These are phyloP conservation scores for Agrenia bidenticulata DNA, from an alignment of 2,888 invertebrate genomes.

Conservation along the genomic window DNA sequence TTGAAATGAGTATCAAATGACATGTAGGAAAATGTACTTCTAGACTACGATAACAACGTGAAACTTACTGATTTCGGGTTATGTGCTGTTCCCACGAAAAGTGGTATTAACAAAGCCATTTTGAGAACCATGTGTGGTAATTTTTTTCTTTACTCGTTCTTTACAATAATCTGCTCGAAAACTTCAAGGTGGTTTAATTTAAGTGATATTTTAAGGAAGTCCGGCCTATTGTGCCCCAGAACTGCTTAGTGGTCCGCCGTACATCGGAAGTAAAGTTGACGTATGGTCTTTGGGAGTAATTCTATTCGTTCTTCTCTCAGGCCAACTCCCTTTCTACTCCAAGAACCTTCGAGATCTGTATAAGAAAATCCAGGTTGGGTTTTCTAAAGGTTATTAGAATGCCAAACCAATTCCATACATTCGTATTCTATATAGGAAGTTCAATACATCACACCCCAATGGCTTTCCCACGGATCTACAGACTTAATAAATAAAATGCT, in stretches of 20 bases:
- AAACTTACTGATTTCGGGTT: conserved; percentile 81
- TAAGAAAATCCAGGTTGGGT: conserved; percentile 67
- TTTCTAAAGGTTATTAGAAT: no score
- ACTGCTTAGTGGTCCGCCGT: conserved; percentile 14
- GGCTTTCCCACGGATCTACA: not conserved
- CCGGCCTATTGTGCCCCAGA: conserved; percentile 77
- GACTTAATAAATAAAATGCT: conserved; percentile 63
- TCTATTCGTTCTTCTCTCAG: conserved; percentile 73
- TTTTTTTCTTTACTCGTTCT: no score
- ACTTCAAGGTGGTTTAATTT: not conserved
- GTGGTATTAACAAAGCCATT: conserved; percentile 1
- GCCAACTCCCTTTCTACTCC: conserved; percentile 76
- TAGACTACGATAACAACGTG: conserved; percentile 70
- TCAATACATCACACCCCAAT: conserved; percentile 2
- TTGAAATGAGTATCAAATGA: no score
- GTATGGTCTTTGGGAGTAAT: conserved; percentile 84
- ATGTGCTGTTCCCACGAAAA: conserved; percentile 14
- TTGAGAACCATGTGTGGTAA: conserved; percentile 14
- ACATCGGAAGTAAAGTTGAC: conserved; percentile 64
- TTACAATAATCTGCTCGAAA: not conserved
- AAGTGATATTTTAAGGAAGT: conserved; percentile 55
- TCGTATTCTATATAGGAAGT: not conserved
- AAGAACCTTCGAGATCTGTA: conserved; percentile 70
- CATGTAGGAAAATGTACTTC: conserved; percentile 69
- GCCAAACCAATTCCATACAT: not conserved